Evolutionary conservation across 2,888 invertebrate genomes (phyloP), one percentile per base, ranked within the genome.

Genomic region (Sussaba pulchella): DNA sequence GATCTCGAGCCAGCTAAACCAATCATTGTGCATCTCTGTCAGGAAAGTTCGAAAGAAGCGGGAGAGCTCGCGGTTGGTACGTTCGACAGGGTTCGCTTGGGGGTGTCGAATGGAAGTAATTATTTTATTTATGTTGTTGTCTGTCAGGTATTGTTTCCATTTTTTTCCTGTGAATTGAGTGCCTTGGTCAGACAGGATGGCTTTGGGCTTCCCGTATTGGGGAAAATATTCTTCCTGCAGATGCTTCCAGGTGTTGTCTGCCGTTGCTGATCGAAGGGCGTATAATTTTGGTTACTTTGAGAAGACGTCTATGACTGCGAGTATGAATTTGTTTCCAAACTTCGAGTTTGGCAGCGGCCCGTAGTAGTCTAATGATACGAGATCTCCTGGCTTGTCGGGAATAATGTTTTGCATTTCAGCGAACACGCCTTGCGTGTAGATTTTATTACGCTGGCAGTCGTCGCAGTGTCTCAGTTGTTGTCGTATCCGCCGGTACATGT

Each of bases 281-380:
- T 71, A 71, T 1, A 71, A 2, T 5, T 26, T 36, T 0, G 61
- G 50, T 0, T 52, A 39, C n/a, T 73, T 73, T 1, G 63, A 64
- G n/a, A 73, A 73, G 0, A 54, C 73, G n/a, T 73, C 73, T 0
- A 73, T 73, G 2, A 45, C 57, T 1, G 54, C 73, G 2, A 73
- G 9, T 1, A 73, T 64, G 10, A 52, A 50, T 26, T 50, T 50
- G 3, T 64, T 64, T 0, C 73, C 73, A 10, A 43, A 63, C 5
- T 17, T 57, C 5, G 73, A 31, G 0, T 63, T 31, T n/a, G 71
- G 73, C 19, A 73, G 24, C 8, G 54, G 57, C 8, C 73, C 63
- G 4, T 73, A 73, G 14, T 47, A 63, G 10, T 73, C 73, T 4
- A 73, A n/a, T 4, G 75, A 75, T 0, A 75, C 10, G 0, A 75